phyloP scores from a whole-genome alignment of 1,140 invertebrate genomes.

The Drosophila micromelanica region DNA sequence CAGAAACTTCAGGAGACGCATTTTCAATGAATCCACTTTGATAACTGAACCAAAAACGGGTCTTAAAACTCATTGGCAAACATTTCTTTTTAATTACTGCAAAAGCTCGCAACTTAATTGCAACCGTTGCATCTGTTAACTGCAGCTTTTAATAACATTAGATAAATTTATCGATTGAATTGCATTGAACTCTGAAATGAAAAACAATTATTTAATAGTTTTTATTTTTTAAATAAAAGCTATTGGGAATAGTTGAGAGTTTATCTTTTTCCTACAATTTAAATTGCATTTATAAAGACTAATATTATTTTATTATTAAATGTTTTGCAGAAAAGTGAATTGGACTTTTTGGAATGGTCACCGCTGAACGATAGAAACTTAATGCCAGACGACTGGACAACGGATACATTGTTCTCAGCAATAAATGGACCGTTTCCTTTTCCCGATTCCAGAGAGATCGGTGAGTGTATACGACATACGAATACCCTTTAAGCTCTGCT shows the following conservation, averaged over 20 bases:
- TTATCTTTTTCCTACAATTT: too few species aligned
- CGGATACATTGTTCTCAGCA: conserved; percentile 95
- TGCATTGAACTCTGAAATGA: not conserved
- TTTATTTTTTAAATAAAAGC: not conserved
- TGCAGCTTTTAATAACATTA: not conserved
- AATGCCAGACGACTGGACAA: conserved; percentile 88
- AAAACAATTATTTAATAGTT: not conserved
- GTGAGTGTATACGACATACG: conserved; percentile 86
- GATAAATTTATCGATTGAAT: too few species aligned
- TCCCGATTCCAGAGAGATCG: conserved; percentile 98
- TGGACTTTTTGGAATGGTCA: conserved; percentile 91
- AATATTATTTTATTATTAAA: not conserved
- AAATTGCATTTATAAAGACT: too few species aligned
- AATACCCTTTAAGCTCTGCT: not conserved
- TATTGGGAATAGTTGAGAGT: not conserved
- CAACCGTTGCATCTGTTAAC: not conserved
- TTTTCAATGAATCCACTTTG: conserved; percentile 1
- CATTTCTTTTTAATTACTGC: too few species aligned
- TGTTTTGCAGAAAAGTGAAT: conserved; percentile 89
- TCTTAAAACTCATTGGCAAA: not conserved
- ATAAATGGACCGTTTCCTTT: conserved; percentile 97
- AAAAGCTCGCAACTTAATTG: not conserved
- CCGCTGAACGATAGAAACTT: conserved; percentile 89
- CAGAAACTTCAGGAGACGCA: conserved; percentile 40
- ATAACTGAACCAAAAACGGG: not conserved